A percentile compares a stretch with the other conserved stretches of the same genome.
These are phyloP conservation scores for Anarsia innoxiella DNA, from an alignment of 2,888 invertebrate genomes.

Conservation along the genomic window DNA sequence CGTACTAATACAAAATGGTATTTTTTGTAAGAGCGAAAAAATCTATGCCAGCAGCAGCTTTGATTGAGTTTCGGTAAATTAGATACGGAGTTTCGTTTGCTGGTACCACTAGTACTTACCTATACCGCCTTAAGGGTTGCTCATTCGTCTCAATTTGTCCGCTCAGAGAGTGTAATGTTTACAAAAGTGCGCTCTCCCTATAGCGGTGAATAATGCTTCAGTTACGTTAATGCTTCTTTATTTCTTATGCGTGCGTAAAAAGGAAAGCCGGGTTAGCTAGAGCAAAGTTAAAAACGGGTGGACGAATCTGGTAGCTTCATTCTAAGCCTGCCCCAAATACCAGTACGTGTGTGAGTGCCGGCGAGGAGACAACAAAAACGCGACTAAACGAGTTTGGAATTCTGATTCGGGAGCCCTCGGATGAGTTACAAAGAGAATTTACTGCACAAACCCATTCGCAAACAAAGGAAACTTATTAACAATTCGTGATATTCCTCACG, in stretches of 20 bases:
- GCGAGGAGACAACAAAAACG: slow-evolving; percentile 6
- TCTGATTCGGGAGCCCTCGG: slow-evolving; percentile 1
- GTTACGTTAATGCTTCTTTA: slow-evolving; percentile 18
- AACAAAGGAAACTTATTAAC: too few species aligned
- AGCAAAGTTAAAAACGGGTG: not conserved
- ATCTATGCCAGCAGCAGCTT: too few species aligned
- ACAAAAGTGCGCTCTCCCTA: slow-evolving; percentile 20
- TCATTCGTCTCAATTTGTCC: slow-evolving; percentile 36
- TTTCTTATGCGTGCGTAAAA: slow-evolving; percentile 9
- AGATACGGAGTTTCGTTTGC: not conserved
- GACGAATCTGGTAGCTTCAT: not conserved
- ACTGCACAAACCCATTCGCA: not conserved
- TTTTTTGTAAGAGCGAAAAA: too few species aligned
- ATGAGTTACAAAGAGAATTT: slow-evolving; percentile 5
- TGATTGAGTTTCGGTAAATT: not conserved
- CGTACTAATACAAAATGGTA: too few species aligned
- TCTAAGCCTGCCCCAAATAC: not conserved
- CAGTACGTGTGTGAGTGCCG: not conserved
- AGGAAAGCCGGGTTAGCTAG: not conserved
- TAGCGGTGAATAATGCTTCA: slow-evolving; percentile 12
- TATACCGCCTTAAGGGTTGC: slow-evolving; percentile 13
- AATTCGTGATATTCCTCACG: too few species aligned
- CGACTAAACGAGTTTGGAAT: slow-evolving; percentile 9
- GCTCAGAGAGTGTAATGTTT: slow-evolving; percentile 20
- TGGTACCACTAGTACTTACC: not conserved